Conservation (phyloP, 2,113 vertebrate species). For the Cyanoderma ruficeps region DNA sequence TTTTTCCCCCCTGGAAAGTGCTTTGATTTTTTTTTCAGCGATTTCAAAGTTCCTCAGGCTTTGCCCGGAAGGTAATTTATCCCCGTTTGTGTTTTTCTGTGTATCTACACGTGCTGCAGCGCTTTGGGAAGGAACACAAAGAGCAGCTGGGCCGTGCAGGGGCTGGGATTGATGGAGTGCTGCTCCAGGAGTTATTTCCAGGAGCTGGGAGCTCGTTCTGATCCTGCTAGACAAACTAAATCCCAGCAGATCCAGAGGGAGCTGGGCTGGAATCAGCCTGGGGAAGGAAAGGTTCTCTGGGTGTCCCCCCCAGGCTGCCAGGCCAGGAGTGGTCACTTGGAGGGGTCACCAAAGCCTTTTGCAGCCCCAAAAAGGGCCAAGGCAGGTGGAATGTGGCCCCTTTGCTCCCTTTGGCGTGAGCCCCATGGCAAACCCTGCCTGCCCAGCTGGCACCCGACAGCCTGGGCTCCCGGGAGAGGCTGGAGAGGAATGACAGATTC, state of each 20-base stretch:
- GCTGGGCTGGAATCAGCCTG: background rate
- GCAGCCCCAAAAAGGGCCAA: background rate
- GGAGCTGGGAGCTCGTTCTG: background rate
- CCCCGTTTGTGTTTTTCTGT: background rate
- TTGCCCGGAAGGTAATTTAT: slow-evolving; percentile 42
- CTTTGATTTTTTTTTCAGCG: slow-evolving; percentile 52
- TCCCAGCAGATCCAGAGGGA: background rate
- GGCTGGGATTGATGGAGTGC: background rate
- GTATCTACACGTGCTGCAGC: background rate
- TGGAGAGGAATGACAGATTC: background rate
- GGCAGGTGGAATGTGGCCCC: accelerated
- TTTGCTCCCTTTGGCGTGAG: background rate
- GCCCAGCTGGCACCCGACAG: background rate
- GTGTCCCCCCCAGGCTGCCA: accelerated
- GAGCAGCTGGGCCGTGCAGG: background rate
- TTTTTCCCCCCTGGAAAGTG: slow-evolving; percentile 11
- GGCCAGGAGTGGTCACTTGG: background rate
- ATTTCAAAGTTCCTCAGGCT: slow-evolving; percentile 26
- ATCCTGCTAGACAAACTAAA: background rate
- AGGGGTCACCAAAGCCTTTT: background rate
- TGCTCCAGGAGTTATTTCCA: background rate
- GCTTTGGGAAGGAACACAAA: background rate
- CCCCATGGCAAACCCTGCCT: accelerated
- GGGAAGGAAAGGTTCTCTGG: background rate
- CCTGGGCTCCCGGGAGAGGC: background rate